A percentile compares a stretch with the other conserved stretches of the same genome.
These are phyloP conservation scores for Gnathonemus echidnorhynchus DNA, from an alignment of 2,113 vertebrate species.

Conservation along the genomic window DNA sequence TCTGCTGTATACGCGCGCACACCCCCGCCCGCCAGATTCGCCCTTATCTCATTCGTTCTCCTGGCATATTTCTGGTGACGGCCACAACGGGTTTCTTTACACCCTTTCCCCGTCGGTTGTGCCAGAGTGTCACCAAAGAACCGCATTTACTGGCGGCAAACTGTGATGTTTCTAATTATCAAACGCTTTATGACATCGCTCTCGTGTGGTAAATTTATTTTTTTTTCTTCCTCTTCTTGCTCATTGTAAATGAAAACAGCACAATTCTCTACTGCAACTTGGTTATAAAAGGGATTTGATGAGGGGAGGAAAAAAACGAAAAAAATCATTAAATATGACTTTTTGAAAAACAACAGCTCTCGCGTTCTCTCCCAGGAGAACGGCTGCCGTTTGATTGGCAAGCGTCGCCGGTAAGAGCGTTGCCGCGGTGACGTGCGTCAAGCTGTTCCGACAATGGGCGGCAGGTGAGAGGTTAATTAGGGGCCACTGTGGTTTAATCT, in stretches of 20 bases:
- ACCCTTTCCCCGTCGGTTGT: neutral
- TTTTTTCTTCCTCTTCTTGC: neutral
- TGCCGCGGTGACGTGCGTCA: neutral
- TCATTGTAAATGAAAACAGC: neutral
- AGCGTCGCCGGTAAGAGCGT: neutral
- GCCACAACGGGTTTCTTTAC: conserved; percentile 32
- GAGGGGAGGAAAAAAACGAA: neutral
- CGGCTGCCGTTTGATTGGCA: conserved; percentile 5
- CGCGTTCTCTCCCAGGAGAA: neutral
- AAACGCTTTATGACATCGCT: neutral
- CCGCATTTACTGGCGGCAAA: neutral
- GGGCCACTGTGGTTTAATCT: conserved; percentile 29
- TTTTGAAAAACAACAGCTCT: neutral
- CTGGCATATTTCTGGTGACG: conserved; percentile 20
- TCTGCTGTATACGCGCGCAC: neutral
- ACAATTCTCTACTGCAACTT: neutral
- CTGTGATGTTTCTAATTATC: conserved; percentile 10
- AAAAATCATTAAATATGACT: conserved; percentile 12
- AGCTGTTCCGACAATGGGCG: conserved; percentile 15
- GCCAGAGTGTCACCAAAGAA: neutral
- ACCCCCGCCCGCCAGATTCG: neutral
- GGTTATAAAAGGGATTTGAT: conserved; percentile 11
- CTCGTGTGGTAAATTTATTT: neutral
- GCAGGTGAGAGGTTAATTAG: conserved; percentile 36
- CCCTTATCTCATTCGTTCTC: conserved; percentile 28